Evolutionary conservation across 2,888 invertebrate species (phyloP).

Genomic region (Apeira syringaria): DNA sequence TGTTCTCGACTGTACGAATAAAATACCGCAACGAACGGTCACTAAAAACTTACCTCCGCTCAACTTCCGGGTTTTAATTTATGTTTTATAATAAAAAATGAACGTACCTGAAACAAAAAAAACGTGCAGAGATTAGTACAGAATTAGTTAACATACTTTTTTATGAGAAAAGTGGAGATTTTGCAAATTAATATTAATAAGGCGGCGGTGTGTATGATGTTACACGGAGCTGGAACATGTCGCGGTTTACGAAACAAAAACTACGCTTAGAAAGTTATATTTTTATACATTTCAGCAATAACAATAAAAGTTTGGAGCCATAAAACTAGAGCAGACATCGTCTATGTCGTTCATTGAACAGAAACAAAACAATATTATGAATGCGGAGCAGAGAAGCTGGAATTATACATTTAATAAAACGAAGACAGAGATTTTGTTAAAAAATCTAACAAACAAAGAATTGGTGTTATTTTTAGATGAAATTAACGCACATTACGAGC

Average conservation of each 20-base stretch:
- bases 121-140: conserved; percentile 27
- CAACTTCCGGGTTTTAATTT: conserved; percentile 33
- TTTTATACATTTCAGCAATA: conserved; percentile 17
- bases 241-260: conserved; percentile 6
- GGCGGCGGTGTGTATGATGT: conserved; percentile 11
- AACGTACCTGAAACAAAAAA: conserved; percentile 36
- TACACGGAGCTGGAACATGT: background rate
- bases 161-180: conserved; percentile 24
- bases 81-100: conserved; percentile 29
- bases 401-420: conserved; percentile 46
- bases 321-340: conserved; percentile 17
- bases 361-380: conserved; percentile 33
- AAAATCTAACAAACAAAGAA: conserved; percentile 78
- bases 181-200: conserved; percentile 22
- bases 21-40: conserved; percentile 30
- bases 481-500: conserved; percentile 80
- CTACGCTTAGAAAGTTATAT: conserved; percentile 14
- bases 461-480: conserved; percentile 79
- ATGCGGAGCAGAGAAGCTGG: conserved; percentile 19
- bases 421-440: conserved; percentile 55
- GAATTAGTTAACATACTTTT: conserved; percentile 31
- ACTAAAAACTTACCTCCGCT: conserved; percentile 40
- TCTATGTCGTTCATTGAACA: conserved; percentile 37
- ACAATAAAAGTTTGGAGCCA: conserved; percentile 14
- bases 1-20: conserved; percentile 34